Conservation (phyloP, 2,113 vertebrate genomes). For the Eira barbara region DNA sequence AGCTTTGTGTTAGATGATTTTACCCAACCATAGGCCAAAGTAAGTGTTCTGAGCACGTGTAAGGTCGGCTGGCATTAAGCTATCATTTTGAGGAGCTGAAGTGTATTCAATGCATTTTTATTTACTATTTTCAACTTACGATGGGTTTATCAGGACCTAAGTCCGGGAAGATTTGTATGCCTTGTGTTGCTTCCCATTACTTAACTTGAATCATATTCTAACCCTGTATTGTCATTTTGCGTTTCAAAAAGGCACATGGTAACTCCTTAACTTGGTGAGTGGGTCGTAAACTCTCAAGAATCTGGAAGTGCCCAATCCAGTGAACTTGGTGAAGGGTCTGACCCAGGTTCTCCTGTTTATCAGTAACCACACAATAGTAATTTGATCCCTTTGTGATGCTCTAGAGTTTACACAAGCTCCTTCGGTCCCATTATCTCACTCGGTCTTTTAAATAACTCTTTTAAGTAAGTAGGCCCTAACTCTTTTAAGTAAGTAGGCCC, state of each 20-base stretch:
- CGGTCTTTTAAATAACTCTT: conserved; percentile 9
- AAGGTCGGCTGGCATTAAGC: not conserved
- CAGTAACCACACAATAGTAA: not conserved
- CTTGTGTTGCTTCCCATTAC: not conserved
- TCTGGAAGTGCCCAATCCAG: not conserved
- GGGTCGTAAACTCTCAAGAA: not conserved
- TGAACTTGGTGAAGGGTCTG: not conserved
- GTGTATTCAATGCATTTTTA: not conserved
- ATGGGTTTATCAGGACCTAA: not conserved
- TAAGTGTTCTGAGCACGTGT: not conserved
- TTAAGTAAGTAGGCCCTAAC: conserved; percentile 16
- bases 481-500: not conserved
- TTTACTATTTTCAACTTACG: not conserved
- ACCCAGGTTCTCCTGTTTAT: not conserved
- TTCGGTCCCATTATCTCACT: not conserved
- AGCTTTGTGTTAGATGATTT: not conserved
- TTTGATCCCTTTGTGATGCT: not conserved
- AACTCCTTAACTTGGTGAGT: not conserved
- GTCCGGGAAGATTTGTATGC: not conserved
- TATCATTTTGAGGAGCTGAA: not conserved
- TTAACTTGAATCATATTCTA: not conserved
- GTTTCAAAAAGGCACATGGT: not conserved
- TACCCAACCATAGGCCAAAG: not conserved
- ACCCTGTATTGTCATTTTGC: not conserved
- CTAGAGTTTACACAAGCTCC: not conserved